Conservation (phyloP, 2,888 invertebrate genomes). For the Idaea straminata region DNA sequence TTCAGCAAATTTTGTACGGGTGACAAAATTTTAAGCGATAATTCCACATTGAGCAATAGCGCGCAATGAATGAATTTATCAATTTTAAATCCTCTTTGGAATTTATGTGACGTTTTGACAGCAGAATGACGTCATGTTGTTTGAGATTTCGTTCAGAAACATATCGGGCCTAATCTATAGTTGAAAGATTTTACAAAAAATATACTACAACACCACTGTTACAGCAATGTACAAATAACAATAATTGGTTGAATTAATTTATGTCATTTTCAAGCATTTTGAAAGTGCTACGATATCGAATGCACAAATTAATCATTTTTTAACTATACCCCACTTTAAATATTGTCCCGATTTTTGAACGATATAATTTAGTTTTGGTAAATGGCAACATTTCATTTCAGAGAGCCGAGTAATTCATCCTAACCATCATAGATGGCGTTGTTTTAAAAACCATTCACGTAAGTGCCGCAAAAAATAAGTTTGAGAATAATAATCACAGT, state of each 20-base stretch:
- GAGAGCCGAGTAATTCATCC: not conserved
- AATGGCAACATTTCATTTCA: not conserved
- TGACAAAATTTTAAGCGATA: slow-evolving; percentile 32
- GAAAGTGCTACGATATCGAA: no score
- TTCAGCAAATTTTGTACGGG: slow-evolving; percentile 39
- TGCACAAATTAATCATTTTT: no score
- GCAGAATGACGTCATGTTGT: slow-evolving; percentile 8
- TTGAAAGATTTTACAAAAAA: no score
- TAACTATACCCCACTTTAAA: no score
- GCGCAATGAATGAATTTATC: slow-evolving; percentile 8
- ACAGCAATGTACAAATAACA: no score
- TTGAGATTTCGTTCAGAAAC: slow-evolving; percentile 12
- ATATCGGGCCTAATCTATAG: not conserved
- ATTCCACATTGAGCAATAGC: not conserved
- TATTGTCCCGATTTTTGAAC: not conserved
- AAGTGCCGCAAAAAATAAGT: not conserved
- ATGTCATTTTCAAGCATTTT: no score
- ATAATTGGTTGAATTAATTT: no score
- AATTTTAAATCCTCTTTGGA: no score
- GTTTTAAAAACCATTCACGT: not conserved
- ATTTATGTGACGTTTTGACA: slow-evolving; percentile 15
- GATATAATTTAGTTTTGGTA: not conserved
- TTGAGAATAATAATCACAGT: not conserved
- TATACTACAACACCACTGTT: no score
- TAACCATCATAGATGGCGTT: not conserved